phyloP scores from a whole-genome alignment of 2,113 vertebrate species.

The Scophthalmus maximus region DNA sequence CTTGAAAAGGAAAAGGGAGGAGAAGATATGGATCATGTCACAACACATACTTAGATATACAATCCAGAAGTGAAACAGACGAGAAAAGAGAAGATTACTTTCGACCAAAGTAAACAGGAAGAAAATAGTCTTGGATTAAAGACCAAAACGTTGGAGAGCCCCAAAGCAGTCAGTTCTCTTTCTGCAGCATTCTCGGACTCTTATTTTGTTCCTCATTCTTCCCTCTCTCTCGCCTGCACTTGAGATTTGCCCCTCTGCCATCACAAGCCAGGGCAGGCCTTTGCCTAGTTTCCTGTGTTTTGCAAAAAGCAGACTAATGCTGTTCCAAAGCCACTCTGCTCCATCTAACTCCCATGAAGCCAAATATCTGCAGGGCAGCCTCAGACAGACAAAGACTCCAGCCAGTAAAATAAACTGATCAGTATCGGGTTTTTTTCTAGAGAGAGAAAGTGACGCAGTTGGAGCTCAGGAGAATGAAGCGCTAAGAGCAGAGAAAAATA shows the following conservation, averaged over 20 bases:
- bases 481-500: background rate
- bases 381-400: slow-evolving; percentile 41
- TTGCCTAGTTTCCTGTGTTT: slow-evolving; percentile 72
- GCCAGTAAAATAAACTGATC: slow-evolving; percentile 52
- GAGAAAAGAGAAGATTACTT: background rate
- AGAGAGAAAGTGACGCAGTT: slow-evolving; percentile 22
- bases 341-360: slow-evolving; percentile 47
- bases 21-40: background rate
- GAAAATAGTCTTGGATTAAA: slow-evolving; percentile 10
- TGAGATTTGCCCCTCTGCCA: slow-evolving; percentile 63
- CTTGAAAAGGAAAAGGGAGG: background rate
- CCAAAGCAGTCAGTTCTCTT: slow-evolving; percentile 45
- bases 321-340: slow-evolving; percentile 44
- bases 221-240: slow-evolving; percentile 50
- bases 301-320: slow-evolving; percentile 61
- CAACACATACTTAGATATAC: background rate
- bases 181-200: slow-evolving; percentile 31
- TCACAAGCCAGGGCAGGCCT: slow-evolving; percentile 68
- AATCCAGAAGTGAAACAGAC: background rate
- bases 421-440: slow-evolving; percentile 39
- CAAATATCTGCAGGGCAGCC: slow-evolving; percentile 63
- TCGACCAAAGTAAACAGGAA: slow-evolving; percentile 21
- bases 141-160: slow-evolving; percentile 35
- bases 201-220: slow-evolving; percentile 66
- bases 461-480: background rate